A percentile compares a stretch with the other conserved stretches of the same genome.
Conservation (phyloP, 2,797 vertebrate genomes). For the Manis crassicaudata region DNA sequence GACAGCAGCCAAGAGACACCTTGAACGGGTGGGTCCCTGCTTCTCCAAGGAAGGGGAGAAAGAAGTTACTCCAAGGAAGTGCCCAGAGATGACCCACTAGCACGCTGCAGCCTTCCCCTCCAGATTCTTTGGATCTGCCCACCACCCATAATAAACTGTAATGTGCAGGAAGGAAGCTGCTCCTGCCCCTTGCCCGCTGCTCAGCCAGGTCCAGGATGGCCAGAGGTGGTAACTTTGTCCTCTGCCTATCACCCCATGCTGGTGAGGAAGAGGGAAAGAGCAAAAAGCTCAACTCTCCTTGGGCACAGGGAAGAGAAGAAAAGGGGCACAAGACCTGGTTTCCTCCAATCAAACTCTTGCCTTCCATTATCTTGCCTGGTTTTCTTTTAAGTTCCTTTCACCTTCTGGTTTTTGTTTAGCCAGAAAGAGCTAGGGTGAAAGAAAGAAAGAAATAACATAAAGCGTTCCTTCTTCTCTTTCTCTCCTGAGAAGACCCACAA, state of each 20-base stretch:
- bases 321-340: not conserved
- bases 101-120: not conserved
- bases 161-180: no score
- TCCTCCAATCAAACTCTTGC: not conserved
- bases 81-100: no score
- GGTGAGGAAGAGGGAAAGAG: not conserved
- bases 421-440: not conserved
- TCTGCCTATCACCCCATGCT: not conserved
- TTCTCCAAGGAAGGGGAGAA: not conserved
- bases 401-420: slow-evolving; percentile 65
- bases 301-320: not conserved
- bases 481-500: slow-evolving; percentile 26
- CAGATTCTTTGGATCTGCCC: not conserved
- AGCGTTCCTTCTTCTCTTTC: not conserved
- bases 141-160: not conserved
- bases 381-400: slow-evolving; percentile 56
- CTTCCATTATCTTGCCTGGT: slow-evolving; percentile 10
- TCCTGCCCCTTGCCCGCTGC: not conserved
- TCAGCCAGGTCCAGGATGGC: no score
- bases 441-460: slow-evolving; percentile 1
- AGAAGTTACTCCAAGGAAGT: not conserved
- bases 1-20: not conserved
- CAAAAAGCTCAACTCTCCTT: not conserved
- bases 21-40: not conserved
- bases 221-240: not conserved